These are phyloP conservation scores for Galaxias olidus DNA, from an alignment of 2,797 vertebrate genomes.

Conservation along the genomic window DNA sequence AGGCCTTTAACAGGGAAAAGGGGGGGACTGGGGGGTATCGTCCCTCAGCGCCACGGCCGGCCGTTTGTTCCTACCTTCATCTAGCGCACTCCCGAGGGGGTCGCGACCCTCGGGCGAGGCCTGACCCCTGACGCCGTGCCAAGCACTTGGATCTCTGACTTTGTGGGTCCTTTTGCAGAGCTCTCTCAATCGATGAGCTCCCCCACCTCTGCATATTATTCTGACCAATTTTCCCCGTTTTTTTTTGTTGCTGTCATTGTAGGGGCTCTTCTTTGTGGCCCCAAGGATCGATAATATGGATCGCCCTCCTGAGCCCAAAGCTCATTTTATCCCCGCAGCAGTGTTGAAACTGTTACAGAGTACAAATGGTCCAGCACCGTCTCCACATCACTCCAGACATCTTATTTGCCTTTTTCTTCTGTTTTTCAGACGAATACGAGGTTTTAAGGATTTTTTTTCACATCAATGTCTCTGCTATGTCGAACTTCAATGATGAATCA, in stretches of 20 bases:
- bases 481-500: conserved; percentile 21
- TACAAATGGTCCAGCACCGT: conserved; percentile 19
- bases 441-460: conserved; percentile 29
- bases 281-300: conserved; percentile 56
- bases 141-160: conserved; percentile 23
- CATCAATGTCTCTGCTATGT: not conserved
- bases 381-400: not conserved
- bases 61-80: conserved; percentile 37
- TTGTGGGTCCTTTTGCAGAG: not conserved
- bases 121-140: conserved; percentile 4
- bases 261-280: conserved; percentile 35
- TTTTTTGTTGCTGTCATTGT: conserved; percentile 40
- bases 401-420: not conserved
- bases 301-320: conserved; percentile 31
- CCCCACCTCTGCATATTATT: conserved; percentile 34
- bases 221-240: conserved; percentile 11
- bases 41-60: not conserved
- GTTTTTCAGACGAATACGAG: not conserved
- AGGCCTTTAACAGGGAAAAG: conserved; percentile 50
- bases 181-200: conserved; percentile 31
- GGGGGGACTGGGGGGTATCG: conserved; percentile 9
- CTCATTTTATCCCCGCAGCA: conserved; percentile 28
- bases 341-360: conserved; percentile 25
- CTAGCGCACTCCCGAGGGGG: conserved; percentile 35
- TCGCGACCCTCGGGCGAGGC: conserved; percentile 16